Conservation (phyloP, 2,888 invertebrate genomes). For the Anticlea derivata region DNA sequence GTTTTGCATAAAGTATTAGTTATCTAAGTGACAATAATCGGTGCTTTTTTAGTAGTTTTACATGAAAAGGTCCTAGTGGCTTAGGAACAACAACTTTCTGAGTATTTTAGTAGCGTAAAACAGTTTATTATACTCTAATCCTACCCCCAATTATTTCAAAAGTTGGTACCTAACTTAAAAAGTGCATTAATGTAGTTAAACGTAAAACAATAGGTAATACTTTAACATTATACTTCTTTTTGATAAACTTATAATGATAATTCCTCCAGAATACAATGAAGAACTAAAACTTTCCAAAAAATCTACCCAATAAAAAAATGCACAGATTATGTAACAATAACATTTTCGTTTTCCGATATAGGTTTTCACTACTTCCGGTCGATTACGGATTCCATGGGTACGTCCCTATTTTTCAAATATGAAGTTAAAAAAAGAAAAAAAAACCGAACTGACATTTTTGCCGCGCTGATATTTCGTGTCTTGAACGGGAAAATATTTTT, state of each 20-base stretch:
- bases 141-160: neutral
- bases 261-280: too few relatives aligned
- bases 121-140: too few relatives aligned
- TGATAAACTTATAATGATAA: too few relatives aligned
- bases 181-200: too few relatives aligned
- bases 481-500: slow-evolving; percentile 7
- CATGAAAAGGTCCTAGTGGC: too few relatives aligned
- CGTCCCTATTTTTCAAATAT: slow-evolving; percentile 61
- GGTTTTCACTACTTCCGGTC: slow-evolving; percentile 46
- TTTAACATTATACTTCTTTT: too few relatives aligned
- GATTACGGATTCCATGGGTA: slow-evolving; percentile 53
- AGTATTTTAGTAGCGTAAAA: too few relatives aligned
- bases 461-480: neutral
- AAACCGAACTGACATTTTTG: slow-evolving; percentile 19
- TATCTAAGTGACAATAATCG: neutral
- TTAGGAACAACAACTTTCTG: too few relatives aligned
- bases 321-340: slow-evolving; percentile 17
- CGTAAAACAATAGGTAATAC: too few relatives aligned
- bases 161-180: too few relatives aligned
- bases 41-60: neutral
- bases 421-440: slow-evolving; percentile 39
- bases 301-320: neutral
- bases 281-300: too few relatives aligned
- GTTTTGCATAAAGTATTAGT: slow-evolving; percentile 29
- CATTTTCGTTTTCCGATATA: slow-evolving; percentile 39